Conservation (phyloP, 1,140 invertebrate species). For the Acromyrmex charruanus region DNA sequence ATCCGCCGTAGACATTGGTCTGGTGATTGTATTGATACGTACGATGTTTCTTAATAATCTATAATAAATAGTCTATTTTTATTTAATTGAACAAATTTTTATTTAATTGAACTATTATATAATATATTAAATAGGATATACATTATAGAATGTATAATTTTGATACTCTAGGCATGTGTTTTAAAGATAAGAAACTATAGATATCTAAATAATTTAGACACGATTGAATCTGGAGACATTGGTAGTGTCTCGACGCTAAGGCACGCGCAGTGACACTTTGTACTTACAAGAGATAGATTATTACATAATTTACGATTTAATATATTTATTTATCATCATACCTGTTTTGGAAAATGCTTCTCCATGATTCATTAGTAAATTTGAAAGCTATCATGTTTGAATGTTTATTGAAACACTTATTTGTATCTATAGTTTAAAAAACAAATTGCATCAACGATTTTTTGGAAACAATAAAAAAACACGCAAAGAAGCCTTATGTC, state of each 20-base stretch:
- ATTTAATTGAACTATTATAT: neutral
- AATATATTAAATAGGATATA: neutral
- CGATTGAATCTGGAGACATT: too few relatives aligned
- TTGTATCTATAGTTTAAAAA: neutral
- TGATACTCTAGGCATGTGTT: neutral
- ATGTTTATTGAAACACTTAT: neutral
- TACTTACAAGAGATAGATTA: neutral
- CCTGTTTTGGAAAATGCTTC: neutral
- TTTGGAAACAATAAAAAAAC: neutral
- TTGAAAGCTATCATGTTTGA: neutral
- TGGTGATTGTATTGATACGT: neutral
- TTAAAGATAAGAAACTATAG: neutral
- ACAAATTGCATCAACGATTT: neutral
- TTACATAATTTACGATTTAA: neutral
- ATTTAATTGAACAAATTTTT: neutral
- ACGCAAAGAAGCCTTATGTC: neutral
- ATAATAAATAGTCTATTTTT: neutral
- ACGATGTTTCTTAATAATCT: neutral
- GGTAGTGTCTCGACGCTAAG: too few relatives aligned
- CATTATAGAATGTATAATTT: neutral
- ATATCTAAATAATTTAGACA: neutral
- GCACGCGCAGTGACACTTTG: too few relatives aligned
- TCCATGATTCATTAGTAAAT: neutral
- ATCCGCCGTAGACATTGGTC: conserved; percentile 73
- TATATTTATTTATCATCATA: neutral